Evolutionary conservation across 2,888 invertebrate genomes (phyloP).

Genomic region (Eristalinus aeneus): DNA sequence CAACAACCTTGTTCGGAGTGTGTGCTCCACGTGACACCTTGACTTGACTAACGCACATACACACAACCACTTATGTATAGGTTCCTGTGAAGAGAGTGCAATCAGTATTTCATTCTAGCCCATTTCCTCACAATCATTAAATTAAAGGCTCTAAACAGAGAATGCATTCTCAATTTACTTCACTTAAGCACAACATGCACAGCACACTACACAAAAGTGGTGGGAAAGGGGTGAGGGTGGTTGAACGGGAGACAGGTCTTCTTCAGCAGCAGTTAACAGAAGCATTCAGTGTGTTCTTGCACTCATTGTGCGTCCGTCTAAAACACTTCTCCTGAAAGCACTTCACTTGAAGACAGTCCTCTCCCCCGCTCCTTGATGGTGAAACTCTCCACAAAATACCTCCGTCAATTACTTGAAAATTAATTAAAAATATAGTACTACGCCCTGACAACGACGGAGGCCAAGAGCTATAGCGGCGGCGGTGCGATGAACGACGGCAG

Average conservation of each 20-base stretch:
- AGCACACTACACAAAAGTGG: neutral
- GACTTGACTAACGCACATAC: neutral
- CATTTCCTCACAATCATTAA: slow-evolving; percentile 7
- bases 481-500: neutral
- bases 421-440: slow-evolving; percentile 61
- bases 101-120: neutral
- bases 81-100: neutral
- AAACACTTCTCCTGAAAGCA: slow-evolving; percentile 37
- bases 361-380: neutral
- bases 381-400: neutral
- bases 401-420: slow-evolving; percentile 55
- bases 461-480: neutral
- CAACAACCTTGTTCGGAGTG: neutral
- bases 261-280: neutral
- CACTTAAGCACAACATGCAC: slow-evolving; percentile 35
- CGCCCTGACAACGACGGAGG: neutral
- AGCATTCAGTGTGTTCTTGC: neutral
- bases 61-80: neutral
- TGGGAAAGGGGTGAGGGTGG: neutral
- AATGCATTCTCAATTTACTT: slow-evolving; percentile 17
- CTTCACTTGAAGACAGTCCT: slow-evolving; percentile 32
- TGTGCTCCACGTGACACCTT: neutral
- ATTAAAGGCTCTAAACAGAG: neutral
- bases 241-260: neutral
- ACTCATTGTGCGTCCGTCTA: slow-evolving; percentile 34